Evolutionary conservation across 2,888 invertebrate species (phyloP).

Genomic region (Drosophila mimetica): DNA sequence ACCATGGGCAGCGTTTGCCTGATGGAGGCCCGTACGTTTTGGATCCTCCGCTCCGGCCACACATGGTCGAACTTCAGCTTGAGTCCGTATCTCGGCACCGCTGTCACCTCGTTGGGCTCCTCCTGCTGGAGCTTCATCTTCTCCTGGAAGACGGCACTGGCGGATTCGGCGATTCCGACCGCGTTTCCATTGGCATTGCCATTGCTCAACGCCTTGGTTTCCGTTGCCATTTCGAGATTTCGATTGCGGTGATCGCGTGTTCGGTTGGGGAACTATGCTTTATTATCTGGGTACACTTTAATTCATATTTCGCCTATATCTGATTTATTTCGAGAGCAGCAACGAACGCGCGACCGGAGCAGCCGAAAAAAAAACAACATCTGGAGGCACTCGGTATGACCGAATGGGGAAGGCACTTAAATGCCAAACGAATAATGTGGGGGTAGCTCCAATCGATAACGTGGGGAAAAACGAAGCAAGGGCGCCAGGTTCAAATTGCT

Average conservation of each 20-base stretch:
- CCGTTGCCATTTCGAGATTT: slow-evolving; percentile 30
- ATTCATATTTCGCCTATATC: slow-evolving; percentile 30
- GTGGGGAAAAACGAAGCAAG: not conserved
- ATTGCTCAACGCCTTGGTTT: slow-evolving; percentile 38
- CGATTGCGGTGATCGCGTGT: slow-evolving; percentile 22
- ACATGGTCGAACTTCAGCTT: slow-evolving; percentile 90
- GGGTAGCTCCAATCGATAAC: slow-evolving; percentile 2
- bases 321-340: slow-evolving; percentile 26
- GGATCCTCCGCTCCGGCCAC: slow-evolving; percentile 90
- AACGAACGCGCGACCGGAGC: slow-evolving; percentile 23
- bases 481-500: slow-evolving; percentile 2
- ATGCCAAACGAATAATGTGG: not conserved
- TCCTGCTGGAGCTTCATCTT: slow-evolving; percentile 53
- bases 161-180: slow-evolving; percentile 67
- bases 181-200: slow-evolving; percentile 33
- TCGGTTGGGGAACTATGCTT: slow-evolving; percentile 2
- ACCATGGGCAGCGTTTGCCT: slow-evolving; percentile 89
- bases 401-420: not conserved
- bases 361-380: slow-evolving; percentile 15
- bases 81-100: slow-evolving; percentile 88
- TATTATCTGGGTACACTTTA: slow-evolving; percentile 12
- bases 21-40: slow-evolving; percentile 87
- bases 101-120: slow-evolving; percentile 76
- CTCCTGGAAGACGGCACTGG: slow-evolving; percentile 81
- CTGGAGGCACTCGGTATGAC: slow-evolving; percentile 7